A percentile compares a stretch with the other conserved stretches of the same genome.
Conservation (phyloP, 2,888 invertebrate species). For the Athalia cordata region DNA sequence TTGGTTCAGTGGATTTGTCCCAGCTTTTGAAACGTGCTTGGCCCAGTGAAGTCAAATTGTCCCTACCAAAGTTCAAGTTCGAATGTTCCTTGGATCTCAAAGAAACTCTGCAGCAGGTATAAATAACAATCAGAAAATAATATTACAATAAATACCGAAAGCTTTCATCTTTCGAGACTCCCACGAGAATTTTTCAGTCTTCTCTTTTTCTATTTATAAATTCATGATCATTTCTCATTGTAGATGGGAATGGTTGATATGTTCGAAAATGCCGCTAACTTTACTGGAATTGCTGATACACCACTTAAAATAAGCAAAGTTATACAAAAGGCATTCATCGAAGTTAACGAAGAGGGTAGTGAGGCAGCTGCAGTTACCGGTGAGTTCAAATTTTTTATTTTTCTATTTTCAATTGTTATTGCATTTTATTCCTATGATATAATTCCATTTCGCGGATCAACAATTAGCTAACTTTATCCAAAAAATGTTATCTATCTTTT, state of each 20-base stretch:
- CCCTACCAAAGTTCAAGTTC: conserved; percentile 87
- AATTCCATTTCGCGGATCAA: too few species aligned
- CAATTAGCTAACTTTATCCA: too few species aligned
- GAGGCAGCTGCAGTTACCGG: conserved; percentile 91
- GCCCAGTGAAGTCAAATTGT: conserved; percentile 79
- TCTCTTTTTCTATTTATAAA: neutral
- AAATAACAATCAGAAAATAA: conserved; percentile 42
- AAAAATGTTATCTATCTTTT: too few species aligned
- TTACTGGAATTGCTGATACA: conserved; percentile 79
- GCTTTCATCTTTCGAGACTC: neutral
- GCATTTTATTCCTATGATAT: too few species aligned
- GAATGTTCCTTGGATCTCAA: conserved; percentile 82
- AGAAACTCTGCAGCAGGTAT: conserved; percentile 79
- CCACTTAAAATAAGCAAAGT: conserved; percentile 81
- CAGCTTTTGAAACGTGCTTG: neutral
- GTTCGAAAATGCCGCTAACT: conserved; percentile 79
- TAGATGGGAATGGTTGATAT: conserved; percentile 84
- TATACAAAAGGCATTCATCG: conserved; percentile 89
- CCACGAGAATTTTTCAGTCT: neutral
- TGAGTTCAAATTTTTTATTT: conserved; percentile 72
- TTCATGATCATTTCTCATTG: conserved; percentile 54
- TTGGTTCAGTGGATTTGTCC: conserved; percentile 64
- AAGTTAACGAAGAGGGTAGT: conserved; percentile 91
- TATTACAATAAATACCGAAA: neutral
- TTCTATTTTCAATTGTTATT: neutral